A percentile compares a stretch with the other conserved stretches of the same genome.
These are phyloP conservation scores for Taphrorychus bicolor DNA, from an alignment of 2,888 invertebrate species.

Conservation along the genomic window DNA sequence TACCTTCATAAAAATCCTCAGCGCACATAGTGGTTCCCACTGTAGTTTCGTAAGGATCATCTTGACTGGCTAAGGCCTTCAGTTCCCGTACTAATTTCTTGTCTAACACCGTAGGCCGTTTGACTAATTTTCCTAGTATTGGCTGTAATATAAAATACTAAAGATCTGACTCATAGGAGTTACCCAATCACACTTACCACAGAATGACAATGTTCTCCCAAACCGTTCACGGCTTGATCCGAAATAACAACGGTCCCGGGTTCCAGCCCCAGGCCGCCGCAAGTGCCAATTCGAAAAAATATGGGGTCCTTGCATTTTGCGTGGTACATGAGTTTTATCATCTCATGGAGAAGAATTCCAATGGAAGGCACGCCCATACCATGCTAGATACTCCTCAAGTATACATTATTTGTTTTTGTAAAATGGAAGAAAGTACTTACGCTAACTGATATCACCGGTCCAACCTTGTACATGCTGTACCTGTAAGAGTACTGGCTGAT, in stretches of 20 bases:
- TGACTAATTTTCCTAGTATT: conserved; percentile 82
- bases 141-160: conserved; percentile 64
- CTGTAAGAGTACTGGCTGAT: conserved; percentile 92
- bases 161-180: not conserved
- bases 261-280: conserved; percentile 92
- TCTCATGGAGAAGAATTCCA: conserved; percentile 93
- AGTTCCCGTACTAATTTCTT: conserved; percentile 80
- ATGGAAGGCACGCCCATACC: conserved; percentile 99
- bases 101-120: conserved; percentile 85
- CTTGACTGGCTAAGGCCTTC: conserved; percentile 73
- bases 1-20: conserved; percentile 97
- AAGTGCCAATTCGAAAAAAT: conserved; percentile 93
- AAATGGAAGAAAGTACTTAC: conserved; percentile 66
- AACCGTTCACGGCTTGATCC: conserved; percentile 90
- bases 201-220: conserved; percentile 81
- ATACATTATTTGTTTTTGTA: no score
- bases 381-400: conserved; percentile 69
- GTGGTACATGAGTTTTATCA: conserved; percentile 95
- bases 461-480: conserved; percentile 96
- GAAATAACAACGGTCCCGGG: conserved; percentile 94
- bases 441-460: conserved; percentile 84
- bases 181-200: conserved; percentile 67
- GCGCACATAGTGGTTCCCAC: conserved; percentile 96
- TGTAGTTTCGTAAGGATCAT: conserved; percentile 87
- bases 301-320: conserved; percentile 87